Percentiles rank a stretch among this genome's conserved stretches.
Conservation (phyloP, 1,140 invertebrate species). For the Drosophila cardini region DNA sequence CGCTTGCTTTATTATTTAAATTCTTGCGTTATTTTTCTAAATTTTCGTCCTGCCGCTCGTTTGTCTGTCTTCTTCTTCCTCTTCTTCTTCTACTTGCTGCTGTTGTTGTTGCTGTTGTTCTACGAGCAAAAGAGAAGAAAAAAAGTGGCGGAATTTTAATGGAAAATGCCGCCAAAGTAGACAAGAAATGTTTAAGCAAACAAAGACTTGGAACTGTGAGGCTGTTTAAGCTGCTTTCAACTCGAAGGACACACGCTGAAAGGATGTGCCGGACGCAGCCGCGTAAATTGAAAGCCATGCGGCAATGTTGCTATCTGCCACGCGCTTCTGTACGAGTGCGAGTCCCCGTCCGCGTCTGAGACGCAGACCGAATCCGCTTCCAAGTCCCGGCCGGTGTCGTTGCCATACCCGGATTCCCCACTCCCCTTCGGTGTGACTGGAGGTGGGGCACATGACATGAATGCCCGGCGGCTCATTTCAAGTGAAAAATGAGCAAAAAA, state of each 20-base stretch:
- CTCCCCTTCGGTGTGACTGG: neutral
- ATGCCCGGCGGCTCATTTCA: constrained; percentile 79
- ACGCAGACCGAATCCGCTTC: no score
- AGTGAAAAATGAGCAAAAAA: constrained; percentile 83
- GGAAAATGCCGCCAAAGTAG: constrained; percentile 78
- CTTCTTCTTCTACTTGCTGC: neutral
- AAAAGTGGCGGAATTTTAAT: constrained; percentile 82
- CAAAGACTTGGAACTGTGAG: constrained; percentile 67
- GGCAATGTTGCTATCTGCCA: constrained; percentile 40
- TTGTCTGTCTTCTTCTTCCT: constrained; percentile 8
- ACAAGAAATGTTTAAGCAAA: constrained; percentile 73
- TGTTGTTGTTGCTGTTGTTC: constrained; percentile 32
- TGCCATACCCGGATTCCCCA: constrained; percentile 17
- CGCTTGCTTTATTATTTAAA: constrained; percentile 83
- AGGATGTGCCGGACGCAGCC: constrained; percentile 72
- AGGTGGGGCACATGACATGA: constrained; percentile 67
- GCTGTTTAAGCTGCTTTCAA: constrained; percentile 77
- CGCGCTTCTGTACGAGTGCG: neutral
- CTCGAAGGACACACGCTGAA: constrained; percentile 74
- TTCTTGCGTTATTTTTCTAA: constrained; percentile 81
- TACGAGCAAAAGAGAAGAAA: constrained; percentile 19
- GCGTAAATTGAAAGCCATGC: constrained; percentile 76
- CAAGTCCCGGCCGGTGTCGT: constrained; percentile 42
- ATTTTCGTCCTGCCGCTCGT: constrained; percentile 60
- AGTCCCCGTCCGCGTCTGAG: constrained; percentile 36